These are phyloP conservation scores for Euplagia quadripunctaria DNA, from an alignment of 2,888 invertebrate species.

Conservation along the genomic window DNA sequence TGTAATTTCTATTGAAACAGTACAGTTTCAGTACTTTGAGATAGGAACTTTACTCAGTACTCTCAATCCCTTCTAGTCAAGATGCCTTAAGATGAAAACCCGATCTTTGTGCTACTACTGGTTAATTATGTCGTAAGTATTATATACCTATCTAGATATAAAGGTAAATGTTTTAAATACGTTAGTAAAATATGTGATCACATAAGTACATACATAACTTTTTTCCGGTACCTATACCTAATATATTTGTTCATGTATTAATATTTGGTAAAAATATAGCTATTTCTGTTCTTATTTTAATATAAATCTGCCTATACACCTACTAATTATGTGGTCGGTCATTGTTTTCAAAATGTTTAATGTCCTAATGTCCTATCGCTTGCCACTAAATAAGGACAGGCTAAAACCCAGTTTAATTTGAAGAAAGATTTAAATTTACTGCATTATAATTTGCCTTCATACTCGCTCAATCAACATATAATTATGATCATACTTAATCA, in stretches of 20 bases:
- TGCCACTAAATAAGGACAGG: conserved; percentile 26
- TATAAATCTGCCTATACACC: too few relatives aligned
- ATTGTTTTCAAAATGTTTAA: not conserved
- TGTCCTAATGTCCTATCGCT: conserved; percentile 16
- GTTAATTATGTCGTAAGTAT: conserved; percentile 3
- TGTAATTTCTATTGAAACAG: not conserved
- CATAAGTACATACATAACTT: too few relatives aligned
- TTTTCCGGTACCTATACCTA: too few relatives aligned
- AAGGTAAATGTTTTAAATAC: not conserved
- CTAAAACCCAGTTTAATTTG: conserved; percentile 3
- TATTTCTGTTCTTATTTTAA: too few relatives aligned
- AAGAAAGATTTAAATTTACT: conserved; percentile 22
- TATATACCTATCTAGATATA: conserved; percentile 1
- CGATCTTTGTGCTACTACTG: conserved; percentile 12
- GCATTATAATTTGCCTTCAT: conserved; percentile 9
- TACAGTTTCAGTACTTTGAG: not conserved
- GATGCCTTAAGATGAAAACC: conserved; percentile 1
- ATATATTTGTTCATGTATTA: conserved; percentile 6
- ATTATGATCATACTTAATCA: not conserved
- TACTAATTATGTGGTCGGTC: too few relatives aligned
- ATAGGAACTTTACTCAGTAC: conserved; percentile 1
- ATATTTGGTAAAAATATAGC: not conserved
- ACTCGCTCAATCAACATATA: not conserved
- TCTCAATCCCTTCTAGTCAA: conserved; percentile 7
- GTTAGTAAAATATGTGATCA: too few relatives aligned